phyloP scores from a whole-genome alignment of 2,113 vertebrate genomes.

The Grus americana region DNA sequence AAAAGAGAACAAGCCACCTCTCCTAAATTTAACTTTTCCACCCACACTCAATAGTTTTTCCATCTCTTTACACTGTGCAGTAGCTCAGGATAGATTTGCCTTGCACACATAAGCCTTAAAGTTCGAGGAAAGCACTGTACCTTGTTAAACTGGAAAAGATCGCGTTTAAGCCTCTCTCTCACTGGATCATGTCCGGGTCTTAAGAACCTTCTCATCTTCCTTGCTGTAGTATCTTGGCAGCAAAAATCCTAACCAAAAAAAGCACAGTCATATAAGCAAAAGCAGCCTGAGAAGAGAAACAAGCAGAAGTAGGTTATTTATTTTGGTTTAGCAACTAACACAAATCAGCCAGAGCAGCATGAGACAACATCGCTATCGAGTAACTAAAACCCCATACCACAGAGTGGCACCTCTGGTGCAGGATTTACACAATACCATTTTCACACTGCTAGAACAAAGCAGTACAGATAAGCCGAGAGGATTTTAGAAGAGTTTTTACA shows the following conservation, averaged over 20 bases:
- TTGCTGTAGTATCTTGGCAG: constrained; percentile 32
- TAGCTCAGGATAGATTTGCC: not conserved
- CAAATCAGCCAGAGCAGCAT: not conserved
- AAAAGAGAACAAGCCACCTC: not conserved
- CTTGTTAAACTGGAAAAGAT: constrained; percentile 97
- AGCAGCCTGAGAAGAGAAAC: not conserved
- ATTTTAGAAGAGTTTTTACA: not conserved
- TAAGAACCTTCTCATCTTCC: constrained; percentile 93
- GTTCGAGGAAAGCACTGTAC: constrained; percentile 58
- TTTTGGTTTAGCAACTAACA: constrained; percentile 23
- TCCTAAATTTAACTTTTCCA: constrained; percentile 41
- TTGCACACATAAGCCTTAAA: not conserved
- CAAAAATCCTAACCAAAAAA: constrained; percentile 29
- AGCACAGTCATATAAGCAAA: not conserved
- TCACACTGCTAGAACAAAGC: not conserved
- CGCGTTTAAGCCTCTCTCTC: constrained; percentile 90
- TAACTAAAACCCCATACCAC: constrained; percentile 29
- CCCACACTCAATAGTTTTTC: not conserved
- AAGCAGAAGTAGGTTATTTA: constrained; percentile 32
- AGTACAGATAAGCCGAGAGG: not conserved
- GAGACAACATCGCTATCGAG: constrained; percentile 1
- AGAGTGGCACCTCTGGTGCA: not conserved
- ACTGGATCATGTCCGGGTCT: constrained; percentile 90
- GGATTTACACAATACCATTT: not conserved
- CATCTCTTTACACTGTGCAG: not conserved